These are phyloP conservation scores for Ectemnius continuus DNA, from an alignment of 2,888 invertebrate species.

Conservation along the genomic window DNA sequence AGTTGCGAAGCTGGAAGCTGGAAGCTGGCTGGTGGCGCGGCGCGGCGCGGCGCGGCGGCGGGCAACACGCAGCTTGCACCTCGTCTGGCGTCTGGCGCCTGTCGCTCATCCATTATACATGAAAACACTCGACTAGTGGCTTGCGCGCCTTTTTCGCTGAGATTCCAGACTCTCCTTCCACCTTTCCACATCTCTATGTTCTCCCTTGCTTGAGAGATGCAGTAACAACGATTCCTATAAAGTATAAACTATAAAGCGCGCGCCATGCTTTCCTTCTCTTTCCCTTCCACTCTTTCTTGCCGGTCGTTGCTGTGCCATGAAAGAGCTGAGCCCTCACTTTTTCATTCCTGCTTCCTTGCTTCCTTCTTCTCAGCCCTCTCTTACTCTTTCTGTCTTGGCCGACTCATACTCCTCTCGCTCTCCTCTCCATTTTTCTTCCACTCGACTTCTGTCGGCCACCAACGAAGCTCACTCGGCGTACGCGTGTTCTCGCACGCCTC, in stretches of 20 bases:
- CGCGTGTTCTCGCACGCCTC: not conserved
- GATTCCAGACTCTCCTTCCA: constrained; percentile 48
- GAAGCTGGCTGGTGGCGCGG: too few relatives aligned
- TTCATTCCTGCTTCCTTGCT: too few relatives aligned
- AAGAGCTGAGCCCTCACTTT: too few relatives aligned
- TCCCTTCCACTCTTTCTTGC: constrained; percentile 4
- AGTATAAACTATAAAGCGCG: constrained; percentile 9
- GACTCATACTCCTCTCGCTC: too few relatives aligned
- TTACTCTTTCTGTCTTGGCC: too few relatives aligned
- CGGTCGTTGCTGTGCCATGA: too few relatives aligned
- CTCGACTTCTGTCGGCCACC: too few relatives aligned
- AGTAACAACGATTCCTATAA: constrained; percentile 25
- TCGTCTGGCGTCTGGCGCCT: constrained; percentile 61
- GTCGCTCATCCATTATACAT: constrained; percentile 72
- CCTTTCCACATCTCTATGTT: not conserved
- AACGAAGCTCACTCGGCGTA: too few relatives aligned
- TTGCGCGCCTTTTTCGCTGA: constrained; percentile 61
- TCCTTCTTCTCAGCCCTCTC: too few relatives aligned
- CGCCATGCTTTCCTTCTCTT: not conserved
- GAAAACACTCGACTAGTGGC: constrained; percentile 64
- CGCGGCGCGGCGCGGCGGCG: too few relatives aligned
- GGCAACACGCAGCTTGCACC: constrained; percentile 34
- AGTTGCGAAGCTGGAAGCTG: constrained; percentile 24
- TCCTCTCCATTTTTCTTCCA: too few relatives aligned
- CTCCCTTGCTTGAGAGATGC: not conserved